Conservation (phyloP, 2,113 vertebrate species). For the Todiramphus chloris region DNA sequence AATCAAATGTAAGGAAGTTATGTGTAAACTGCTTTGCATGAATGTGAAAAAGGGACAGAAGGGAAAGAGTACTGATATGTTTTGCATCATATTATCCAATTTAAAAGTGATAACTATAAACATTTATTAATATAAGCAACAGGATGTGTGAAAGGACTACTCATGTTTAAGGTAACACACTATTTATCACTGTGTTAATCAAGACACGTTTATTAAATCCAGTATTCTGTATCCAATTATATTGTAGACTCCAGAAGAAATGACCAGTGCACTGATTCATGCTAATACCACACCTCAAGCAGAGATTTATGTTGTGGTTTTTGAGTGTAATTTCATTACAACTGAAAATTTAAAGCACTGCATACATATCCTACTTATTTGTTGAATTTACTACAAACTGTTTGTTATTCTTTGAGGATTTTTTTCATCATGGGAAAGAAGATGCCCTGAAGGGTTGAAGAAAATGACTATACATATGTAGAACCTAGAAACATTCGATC, state of each 20-base stretch:
- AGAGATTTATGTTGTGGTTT: neutral
- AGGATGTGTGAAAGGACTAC: neutral
- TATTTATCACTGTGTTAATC: neutral
- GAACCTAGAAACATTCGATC: constrained; percentile 14
- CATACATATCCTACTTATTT: constrained; percentile 2
- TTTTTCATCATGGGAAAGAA: constrained; percentile 33
- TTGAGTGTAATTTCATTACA: neutral
- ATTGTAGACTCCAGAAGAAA: neutral
- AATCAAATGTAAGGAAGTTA: neutral
- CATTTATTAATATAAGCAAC: neutral
- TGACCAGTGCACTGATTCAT: neutral
- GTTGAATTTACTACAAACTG: constrained; percentile 27
- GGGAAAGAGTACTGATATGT: neutral
- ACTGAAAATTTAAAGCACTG: neutral
- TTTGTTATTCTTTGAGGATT: neutral
- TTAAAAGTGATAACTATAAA: neutral
- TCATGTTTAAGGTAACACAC: neutral
- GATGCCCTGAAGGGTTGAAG: constrained; percentile 34
- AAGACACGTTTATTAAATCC: neutral
- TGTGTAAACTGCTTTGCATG: neutral
- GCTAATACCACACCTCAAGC: neutral
- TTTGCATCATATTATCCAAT: neutral
- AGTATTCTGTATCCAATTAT: neutral
- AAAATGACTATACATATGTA: constrained; percentile 24
- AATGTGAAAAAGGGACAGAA: neutral